Base-by-base conservation (phyloP, 2,113 vertebrate genomes). In the Pterocles burchelli region DNA sequence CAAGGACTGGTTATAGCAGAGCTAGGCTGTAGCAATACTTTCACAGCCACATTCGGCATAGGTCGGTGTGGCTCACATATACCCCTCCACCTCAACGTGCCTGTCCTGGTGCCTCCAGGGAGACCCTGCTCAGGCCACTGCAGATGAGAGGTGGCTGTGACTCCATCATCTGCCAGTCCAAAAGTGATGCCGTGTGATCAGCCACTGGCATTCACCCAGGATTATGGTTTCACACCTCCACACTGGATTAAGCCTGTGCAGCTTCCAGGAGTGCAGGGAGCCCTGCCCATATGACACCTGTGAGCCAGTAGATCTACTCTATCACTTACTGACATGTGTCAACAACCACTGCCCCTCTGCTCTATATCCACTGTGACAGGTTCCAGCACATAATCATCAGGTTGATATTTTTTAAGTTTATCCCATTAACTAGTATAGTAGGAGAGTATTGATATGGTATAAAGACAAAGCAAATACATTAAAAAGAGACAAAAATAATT, bases 291-390 rank as follows among this genome's bases (percentile, higher is more conserved):
- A 15, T 49, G 1, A 49, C 5, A 1, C 5, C 36, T 3, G 1
- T 14, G 48, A 85, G 22, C 19, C 22, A 55, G 7, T 31, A 43
- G 21, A 43, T 63, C 77, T 51, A 34, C 34, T 21, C 11, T 48
- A 1, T 14, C 63, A 6, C 36, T 31, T 26, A 31, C 18, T 20
- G 38, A 67, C 22, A 5, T 0, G 0, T 25, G 33, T 28, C 78
- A 83, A 63, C 70, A 80, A 17, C 11, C 31, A 18, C 6, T 1
- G 20, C 3, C 1, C 31, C 41, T 87, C 66, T 58, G 45, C 63
- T 85, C 19, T n/a, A 43, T 46, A 65, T 65, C 71, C 59, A 52
- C 31, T 0, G 0, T 19, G 20, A 54, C 21, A 36, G 41, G 49
- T 3, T 28, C 54, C 36, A 57, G n/a, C 11, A 34, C 21, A 29